A percentile compares a stretch with the other conserved stretches of the same genome.
Evolutionary conservation across 2,888 invertebrate genomes (phyloP).

Genomic region (Nasonia oneida): DNA sequence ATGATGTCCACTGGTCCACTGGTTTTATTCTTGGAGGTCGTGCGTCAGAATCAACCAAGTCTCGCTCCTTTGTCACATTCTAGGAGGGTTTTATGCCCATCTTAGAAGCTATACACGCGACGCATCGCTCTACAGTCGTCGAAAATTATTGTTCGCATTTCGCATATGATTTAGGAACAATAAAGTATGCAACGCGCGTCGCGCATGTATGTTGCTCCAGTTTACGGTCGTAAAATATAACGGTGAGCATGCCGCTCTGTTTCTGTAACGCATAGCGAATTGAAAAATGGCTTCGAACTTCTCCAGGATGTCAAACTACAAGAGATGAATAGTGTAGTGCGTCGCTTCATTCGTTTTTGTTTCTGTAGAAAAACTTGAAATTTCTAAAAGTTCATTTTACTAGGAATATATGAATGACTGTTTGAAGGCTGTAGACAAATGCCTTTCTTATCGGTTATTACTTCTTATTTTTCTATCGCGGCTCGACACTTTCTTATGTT

Average conservation of each 20-base stretch:
- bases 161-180: slow-evolving; percentile 38
- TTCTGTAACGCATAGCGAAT: not conserved
- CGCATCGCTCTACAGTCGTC: not conserved
- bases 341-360: not conserved
- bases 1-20: too few relatives aligned
- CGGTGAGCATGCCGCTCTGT: not conserved
- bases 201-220: not conserved
- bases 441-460: too few relatives aligned
- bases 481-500: too few relatives aligned
- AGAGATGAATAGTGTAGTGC: not conserved
- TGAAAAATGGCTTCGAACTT: not conserved
- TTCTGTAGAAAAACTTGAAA: not conserved
- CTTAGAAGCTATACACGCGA: not conserved
- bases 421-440: too few relatives aligned
- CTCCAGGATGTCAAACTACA: not conserved
- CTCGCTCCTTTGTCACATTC: not conserved
- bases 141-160: slow-evolving; percentile 2
- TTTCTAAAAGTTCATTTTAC: not conserved
- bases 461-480: too few relatives aligned
- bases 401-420: too few relatives aligned
- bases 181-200: not conserved
- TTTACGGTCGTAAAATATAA: slow-evolving; percentile 27
- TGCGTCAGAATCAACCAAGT: not conserved
- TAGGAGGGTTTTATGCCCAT: not conserved
- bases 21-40: too few relatives aligned